Percentiles rank a stretch among this genome's conserved stretches.
phyloP scores from a whole-genome alignment of 2,113 vertebrate species.

The Oreochromis aureus region DNA sequence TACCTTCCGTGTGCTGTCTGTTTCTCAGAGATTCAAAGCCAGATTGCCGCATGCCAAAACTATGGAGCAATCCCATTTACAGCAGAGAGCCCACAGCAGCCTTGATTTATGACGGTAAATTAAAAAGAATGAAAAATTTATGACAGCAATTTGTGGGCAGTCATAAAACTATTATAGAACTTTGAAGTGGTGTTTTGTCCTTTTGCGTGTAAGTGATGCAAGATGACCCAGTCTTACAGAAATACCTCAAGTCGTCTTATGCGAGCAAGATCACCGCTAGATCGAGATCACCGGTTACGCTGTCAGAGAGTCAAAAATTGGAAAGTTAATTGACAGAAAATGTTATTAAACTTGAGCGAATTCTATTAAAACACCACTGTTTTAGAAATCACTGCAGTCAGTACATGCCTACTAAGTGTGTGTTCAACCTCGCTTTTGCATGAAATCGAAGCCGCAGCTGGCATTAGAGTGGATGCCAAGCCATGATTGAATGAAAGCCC shows the following conservation, averaged over 20 bases:
- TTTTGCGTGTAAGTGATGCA: conserved; percentile 69
- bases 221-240: conserved; percentile 63
- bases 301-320: conserved; percentile 5
- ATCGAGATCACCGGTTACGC: neutral
- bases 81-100: conserved; percentile 57
- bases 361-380: conserved; percentile 17
- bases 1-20: conserved; percentile 71
- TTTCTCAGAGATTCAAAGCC: conserved; percentile 68
- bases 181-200: conserved; percentile 73
- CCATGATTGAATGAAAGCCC: conserved; percentile 74
- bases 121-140: conserved; percentile 80
- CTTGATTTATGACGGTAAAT: conserved; percentile 77
- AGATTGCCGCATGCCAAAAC: conserved; percentile 74
- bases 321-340: conserved; percentile 20
- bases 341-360: conserved; percentile 9
- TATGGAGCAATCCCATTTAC: conserved; percentile 74
- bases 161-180: conserved; percentile 79
- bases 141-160: conserved; percentile 74
- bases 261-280: conserved; percentile 14
- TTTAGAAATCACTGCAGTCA: conserved; percentile 20
- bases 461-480: conserved; percentile 63
- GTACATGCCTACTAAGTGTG: conserved; percentile 15
- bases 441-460: conserved; percentile 60
- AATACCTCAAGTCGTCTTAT: conserved; percentile 38
- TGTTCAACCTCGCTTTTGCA: conserved; percentile 52